These are phyloP conservation scores for Phodopus roborovskii DNA, from an alignment of 2,113 vertebrate species.

Conservation along the genomic window DNA sequence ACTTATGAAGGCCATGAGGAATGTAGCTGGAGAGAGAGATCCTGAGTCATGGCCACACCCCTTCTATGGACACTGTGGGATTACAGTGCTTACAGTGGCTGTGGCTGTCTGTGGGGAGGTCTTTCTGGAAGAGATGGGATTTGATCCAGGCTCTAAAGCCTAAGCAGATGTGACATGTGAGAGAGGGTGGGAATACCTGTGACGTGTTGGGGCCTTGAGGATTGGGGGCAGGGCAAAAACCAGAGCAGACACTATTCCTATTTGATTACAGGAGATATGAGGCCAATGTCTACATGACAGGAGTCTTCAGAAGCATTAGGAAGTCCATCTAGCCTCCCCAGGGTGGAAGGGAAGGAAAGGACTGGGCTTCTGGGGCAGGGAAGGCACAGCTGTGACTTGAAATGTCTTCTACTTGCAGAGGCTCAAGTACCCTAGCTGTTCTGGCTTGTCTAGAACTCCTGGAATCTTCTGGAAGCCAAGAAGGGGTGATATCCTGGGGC, in stretches of 20 bases:
- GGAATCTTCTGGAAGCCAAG: neutral
- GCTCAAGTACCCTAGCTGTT: neutral
- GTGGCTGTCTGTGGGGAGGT: neutral
- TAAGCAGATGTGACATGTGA: neutral
- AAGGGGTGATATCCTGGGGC: neutral
- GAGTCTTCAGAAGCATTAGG: neutral
- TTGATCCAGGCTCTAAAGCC: neutral
- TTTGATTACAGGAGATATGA: neutral
- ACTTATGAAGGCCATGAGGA: neutral
- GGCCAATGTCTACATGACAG: neutral
- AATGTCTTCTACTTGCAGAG: constrained; percentile 60
- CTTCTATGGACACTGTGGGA: neutral
- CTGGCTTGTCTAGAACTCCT: neutral
- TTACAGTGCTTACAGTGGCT: neutral
- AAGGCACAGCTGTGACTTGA: neutral
- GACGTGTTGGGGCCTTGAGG: neutral
- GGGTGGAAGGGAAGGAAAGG: neutral
- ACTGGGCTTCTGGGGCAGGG: neutral
- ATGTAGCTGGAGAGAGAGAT: neutral
- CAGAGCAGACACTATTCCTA: neutral
- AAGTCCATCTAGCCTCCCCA: neutral
- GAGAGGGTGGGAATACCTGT: neutral
- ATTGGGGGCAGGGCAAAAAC: neutral
- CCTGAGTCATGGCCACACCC: neutral
- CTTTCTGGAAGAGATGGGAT: neutral